Evolutionary conservation across 2,888 invertebrate species (phyloP).

Genomic region (Monopis laevigella): DNA sequence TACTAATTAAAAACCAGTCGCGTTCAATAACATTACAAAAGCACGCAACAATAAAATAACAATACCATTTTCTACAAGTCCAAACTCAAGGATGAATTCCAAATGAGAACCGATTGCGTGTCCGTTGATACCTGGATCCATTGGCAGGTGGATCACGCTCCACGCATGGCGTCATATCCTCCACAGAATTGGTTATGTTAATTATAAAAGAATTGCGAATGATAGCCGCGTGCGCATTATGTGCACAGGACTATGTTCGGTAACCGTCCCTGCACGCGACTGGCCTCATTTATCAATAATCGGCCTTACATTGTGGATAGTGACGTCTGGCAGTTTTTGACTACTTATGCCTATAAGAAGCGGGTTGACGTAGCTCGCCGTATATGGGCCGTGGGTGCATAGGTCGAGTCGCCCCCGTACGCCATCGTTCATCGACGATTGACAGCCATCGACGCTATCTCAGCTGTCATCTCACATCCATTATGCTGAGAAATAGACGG

Average conservation of each 20-base stretch:
- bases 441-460: conserved; percentile 10
- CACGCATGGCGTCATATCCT: conserved; percentile 61
- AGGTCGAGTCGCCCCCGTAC: conserved; percentile 9
- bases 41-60: conserved; percentile 1
- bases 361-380: neutral
- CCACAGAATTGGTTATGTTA: conserved; percentile 52
- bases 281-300: neutral
- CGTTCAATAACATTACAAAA: too few relatives aligned
- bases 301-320: conserved; percentile 7
- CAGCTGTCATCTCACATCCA: conserved; percentile 49
- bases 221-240: conserved; percentile 30
- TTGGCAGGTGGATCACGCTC: conserved; percentile 59
- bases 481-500: conserved; percentile 26
- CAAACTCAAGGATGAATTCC: conserved; percentile 51
- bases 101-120: conserved; percentile 31
- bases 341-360: conserved; percentile 5
- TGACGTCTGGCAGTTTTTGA: conserved; percentile 7
- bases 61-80: neutral
- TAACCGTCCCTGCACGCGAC: conserved; percentile 18
- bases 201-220: conserved; percentile 59
- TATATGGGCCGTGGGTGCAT: conserved; percentile 5
- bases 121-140: conserved; percentile 26
- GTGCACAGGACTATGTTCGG: conserved; percentile 49
- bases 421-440: conserved; percentile 9
- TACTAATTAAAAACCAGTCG: too few relatives aligned